Evolutionary conservation across 2,888 invertebrate genomes (phyloP), one percentile per base, ranked within the genome.

Genomic region (Liodrosophila aerea): DNA sequence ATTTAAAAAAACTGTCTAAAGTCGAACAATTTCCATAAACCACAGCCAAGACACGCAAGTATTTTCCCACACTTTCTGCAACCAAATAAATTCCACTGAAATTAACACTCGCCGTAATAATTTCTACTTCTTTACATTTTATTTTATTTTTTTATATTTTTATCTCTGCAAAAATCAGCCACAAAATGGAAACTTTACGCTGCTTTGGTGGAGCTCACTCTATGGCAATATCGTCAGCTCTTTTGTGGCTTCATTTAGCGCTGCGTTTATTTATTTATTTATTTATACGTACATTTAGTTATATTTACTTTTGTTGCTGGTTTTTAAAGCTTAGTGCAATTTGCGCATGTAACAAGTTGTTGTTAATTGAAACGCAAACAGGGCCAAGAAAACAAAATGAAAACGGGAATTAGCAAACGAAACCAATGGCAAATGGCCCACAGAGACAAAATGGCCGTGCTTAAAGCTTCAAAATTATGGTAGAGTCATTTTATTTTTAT

Each of bases 261-360:
- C 40, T 9, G 43, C 62, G 44, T 70, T 73, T 76, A 68, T 64
- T 80, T 71, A 71, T 66, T 76, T 73, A 76, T 80, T 63, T 57
- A 27, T 33, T 11, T 57, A 37, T 31, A 11, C 30, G 22, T 15
- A 27, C 13, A 36, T 29, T 27, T 29, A 12, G 13, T 9, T 50
- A 13, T 45, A 40, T 50, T 31, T n/a, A n/a, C n/a, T n/a, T n/a
- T 11, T 41, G 29, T 44, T 22, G 22, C 36, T 4, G 58, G 43
- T 58, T 41, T 70, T 61, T 44, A 63, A 63, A 71, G 71, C 64
- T 63, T 73, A 68, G 73, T 65, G 71, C 71, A 73, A 72, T 82
- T 85, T 76, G 85, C 66, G 72, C 68, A 85, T 78, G 73, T 85
- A 85, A 85, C 85, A 86, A 78, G 80, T 85, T 78, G 73, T 73